Conservation (phyloP, 2,888 invertebrate genomes). For the Sphinx pinastri region DNA sequence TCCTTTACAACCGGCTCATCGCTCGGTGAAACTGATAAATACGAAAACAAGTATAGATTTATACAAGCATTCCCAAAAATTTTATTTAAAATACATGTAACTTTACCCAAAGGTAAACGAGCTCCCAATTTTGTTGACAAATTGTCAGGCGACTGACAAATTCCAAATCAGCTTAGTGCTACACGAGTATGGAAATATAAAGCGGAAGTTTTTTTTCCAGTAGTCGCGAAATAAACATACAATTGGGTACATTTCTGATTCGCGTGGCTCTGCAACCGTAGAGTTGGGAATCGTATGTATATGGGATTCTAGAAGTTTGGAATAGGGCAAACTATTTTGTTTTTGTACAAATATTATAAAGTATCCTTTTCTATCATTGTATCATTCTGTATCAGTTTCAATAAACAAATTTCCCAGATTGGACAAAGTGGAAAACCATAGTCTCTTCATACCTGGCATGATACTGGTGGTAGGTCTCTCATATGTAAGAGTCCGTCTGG, state of each 20-base stretch:
- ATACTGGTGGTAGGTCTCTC: too few species aligned
- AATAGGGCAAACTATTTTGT: too few species aligned
- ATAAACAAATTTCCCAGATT: too few species aligned
- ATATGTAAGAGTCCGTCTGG: too few species aligned
- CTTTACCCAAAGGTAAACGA: background rate
- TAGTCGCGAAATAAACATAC: background rate
- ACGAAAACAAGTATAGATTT: background rate
- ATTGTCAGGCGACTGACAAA: slow-evolving; percentile 1
- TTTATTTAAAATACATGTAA: background rate
- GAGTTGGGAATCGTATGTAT: background rate
- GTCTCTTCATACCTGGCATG: background rate
- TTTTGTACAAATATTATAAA: too few species aligned
- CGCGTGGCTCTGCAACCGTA: background rate
- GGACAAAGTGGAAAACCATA: background rate
- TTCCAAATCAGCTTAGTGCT: slow-evolving; percentile 3
- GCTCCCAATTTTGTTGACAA: too few species aligned
- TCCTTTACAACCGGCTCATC: too few species aligned
- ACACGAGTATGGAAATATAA: slow-evolving; percentile 10
- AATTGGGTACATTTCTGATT: background rate
- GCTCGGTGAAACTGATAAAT: too few species aligned
- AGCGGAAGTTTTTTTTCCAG: background rate
- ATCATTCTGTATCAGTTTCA: too few species aligned
- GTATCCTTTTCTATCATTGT: too few species aligned
- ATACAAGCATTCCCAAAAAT: background rate
- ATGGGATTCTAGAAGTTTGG: too few species aligned